Evolutionary conservation across 1,140 invertebrate species (phyloP), one percentile per base, ranked within the genome.

Genomic region (Octopus bimaculoides): DNA sequence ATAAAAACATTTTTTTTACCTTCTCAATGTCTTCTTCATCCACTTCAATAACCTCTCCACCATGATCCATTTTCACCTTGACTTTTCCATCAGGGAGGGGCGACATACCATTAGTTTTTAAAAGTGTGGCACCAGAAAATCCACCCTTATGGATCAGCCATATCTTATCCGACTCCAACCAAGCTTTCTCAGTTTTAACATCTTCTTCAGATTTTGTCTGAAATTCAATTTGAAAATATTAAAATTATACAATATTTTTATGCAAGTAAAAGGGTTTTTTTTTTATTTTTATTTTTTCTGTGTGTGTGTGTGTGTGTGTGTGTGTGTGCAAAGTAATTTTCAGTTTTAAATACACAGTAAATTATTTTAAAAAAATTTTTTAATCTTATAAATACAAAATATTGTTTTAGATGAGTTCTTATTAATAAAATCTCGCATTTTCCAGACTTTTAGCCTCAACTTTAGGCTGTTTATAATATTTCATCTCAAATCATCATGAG

Each of bases 1-100:
- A 41, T 41, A 41, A 41, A 41, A 41, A 41, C 26, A 41, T 2
- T 41, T 41, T 41, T 5, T 71, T 81, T 82, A 90, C 89, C 86
- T 96, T 97, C 89, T 97, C 96, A 76, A 97, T 92, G 85, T 97
- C 96, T 89, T 97, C 96, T 89, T 97, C 96, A 89, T 97, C 96
- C 8, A 97, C 96, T 66, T 93, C 93, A 52, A 97, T 89, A 20
- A 94, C 90, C 85, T 96, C 86, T 4, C 88, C 95, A 3, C 93
- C 94, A 80, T 93, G 94, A 79, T 95, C 92, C 26, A 98, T 89
- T n/a, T 93, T 92, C 9, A 97, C 93, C 74, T 91, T 92, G 8
- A 95, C 90, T 84, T 95, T 94, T 52, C 94, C 94, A 52, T 92
- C 92, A 66, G 91, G 88, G 86, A 83, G 81, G 77, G 20, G 74